Evolutionary conservation across 92 coral and sea anemone species (phyloP), one percentile per base, ranked within the genome.

Genomic region (Zoanthus sociatus): DNA sequence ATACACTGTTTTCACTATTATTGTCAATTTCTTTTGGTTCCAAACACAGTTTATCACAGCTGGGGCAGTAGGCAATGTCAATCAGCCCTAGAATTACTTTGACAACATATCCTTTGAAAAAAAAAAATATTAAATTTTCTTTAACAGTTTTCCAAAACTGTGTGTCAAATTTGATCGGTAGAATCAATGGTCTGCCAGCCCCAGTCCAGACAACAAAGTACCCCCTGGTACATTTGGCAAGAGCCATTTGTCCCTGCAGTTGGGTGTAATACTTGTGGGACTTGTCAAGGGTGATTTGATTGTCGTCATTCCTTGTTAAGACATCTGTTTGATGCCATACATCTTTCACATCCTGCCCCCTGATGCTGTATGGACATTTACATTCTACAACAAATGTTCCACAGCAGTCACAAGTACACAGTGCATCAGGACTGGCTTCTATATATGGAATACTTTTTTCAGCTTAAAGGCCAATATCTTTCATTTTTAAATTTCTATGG

Each of bases 11-110:
- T n/a, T 88, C 89, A 32, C 63, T 66, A 18, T 73, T 78, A 70
- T 84, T 51, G 21, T 91, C 91, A 91, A 91, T 87, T 55, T 91
- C 91, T 8, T 91, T 81, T 9, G 90, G 82, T 46, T 88, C 88
- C 18, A 88, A 45, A 63, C 91, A 83, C 18, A 82, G 85, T 53
- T 73, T 83, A 44, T 63, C 91, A 87, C 93, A 91, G 73, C 58
- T 6, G 17, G 83, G 82, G 54, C 91, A 87, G 76, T 83, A 87
- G 58, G 78, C 77, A 54, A 87, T 68, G 69, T 79, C 75, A 46
- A 86, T 84, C 6, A 84, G 68, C 11, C 83, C 86, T 31, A 83
- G 63, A 54, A 88, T 12, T 53, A 78, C 93, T 56, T 88, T 91
- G 45, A 82, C 89, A 68, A 91, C 45, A 64, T 86, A 77, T 12